Evolutionary conservation across 2,113 vertebrate species (phyloP).

Genomic region (Serinus canaria): DNA sequence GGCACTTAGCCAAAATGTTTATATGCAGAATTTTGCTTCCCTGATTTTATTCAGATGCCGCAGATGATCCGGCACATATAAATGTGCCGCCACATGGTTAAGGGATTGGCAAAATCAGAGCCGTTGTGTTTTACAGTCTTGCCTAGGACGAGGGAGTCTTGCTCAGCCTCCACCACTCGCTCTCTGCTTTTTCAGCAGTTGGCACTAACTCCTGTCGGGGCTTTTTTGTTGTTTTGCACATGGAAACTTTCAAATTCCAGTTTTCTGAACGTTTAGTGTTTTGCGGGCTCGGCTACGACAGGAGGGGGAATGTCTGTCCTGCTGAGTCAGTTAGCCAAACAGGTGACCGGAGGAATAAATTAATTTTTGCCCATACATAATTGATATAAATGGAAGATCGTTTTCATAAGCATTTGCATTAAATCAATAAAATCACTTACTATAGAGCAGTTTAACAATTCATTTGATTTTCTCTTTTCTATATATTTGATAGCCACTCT

Average conservation of each 20-base stretch:
- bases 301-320: conserved; percentile 34
- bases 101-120: conserved; percentile 61
- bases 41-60: conserved; percentile 65
- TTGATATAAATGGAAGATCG: conserved; percentile 67
- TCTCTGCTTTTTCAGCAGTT: conserved; percentile 57
- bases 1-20: conserved; percentile 62
- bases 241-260: conserved; percentile 12
- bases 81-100: conserved; percentile 42
- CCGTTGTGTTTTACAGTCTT: conserved; percentile 63
- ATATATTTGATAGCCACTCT: conserved; percentile 48
- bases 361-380: conserved; percentile 70
- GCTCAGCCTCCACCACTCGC: conserved; percentile 40
- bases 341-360: conserved; percentile 69
- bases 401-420: conserved; percentile 68
- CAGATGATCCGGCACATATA: conserved; percentile 52
- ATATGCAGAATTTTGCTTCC: conserved; percentile 67
- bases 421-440: conserved; percentile 72
- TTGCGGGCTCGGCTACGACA: not conserved
- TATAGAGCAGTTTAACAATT: conserved; percentile 64
- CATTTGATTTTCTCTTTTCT: conserved; percentile 68
- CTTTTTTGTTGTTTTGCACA: conserved; percentile 58
- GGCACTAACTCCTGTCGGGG: conserved; percentile 49
- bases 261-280: not conserved
- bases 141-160: conserved; percentile 31
- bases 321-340: conserved; percentile 59